Evolutionary conservation across 2,888 invertebrate genomes (phyloP).

Genomic region (Yponomeuta plumbellus): DNA sequence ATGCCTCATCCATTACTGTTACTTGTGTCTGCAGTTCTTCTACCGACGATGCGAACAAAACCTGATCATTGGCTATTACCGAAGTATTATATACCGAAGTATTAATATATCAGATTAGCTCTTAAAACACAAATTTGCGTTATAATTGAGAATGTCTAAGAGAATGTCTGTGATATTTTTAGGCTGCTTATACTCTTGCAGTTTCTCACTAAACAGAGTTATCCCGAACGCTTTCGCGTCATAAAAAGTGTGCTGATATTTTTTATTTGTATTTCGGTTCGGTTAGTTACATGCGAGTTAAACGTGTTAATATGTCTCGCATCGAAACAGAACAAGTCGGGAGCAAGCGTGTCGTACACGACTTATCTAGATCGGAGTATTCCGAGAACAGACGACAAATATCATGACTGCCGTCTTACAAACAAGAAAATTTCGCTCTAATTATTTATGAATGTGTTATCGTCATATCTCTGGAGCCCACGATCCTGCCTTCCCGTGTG

Average conservation of each 20-base stretch:
- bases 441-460: slow-evolving; percentile 78
- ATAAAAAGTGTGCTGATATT: background rate
- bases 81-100: too few relatives aligned
- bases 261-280: background rate
- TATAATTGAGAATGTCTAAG: too few relatives aligned
- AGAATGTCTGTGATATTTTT: too few relatives aligned
- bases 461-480: slow-evolving; percentile 73
- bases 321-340: slow-evolving; percentile 45
- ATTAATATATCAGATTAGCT: too few relatives aligned
- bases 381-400: slow-evolving; percentile 71
- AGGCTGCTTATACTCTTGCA: too few relatives aligned
- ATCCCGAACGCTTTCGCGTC: background rate
- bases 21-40: too few relatives aligned
- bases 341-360: slow-evolving; percentile 65
- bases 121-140: too few relatives aligned
- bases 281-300: slow-evolving; percentile 8
- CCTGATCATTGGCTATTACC: too few relatives aligned
- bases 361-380: slow-evolving; percentile 65
- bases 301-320: slow-evolving; percentile 19
- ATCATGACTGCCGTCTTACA: slow-evolving; percentile 75
- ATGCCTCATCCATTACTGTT: too few relatives aligned
- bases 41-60: too few relatives aligned
- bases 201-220: too few relatives aligned
- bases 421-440: slow-evolving; percentile 77
- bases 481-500: slow-evolving; percentile 67